These are phyloP conservation scores for Benthosema pterotum DNA, from an alignment of 2,797 vertebrate species.

Conservation along the genomic window DNA sequence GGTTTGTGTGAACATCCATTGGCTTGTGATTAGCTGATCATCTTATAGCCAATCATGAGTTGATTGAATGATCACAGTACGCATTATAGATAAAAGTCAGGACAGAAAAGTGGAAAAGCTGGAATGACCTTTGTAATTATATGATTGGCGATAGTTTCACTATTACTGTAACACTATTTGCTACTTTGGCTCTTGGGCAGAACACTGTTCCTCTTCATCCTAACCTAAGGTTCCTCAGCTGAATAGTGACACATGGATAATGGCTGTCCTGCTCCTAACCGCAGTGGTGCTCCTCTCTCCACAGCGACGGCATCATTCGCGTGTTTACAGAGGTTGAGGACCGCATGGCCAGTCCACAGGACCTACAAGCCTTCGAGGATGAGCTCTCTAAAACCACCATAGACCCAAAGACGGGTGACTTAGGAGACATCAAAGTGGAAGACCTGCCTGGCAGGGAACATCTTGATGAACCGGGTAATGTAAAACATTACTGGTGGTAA, in stretches of 20 bases:
- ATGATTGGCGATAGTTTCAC: no score
- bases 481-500: not conserved
- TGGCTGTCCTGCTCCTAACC: constrained; percentile 19
- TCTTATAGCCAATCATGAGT: no score
- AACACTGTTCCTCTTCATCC: no score
- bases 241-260: not conserved
- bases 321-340: constrained; percentile 91
- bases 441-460: constrained; percentile 95
- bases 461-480: constrained; percentile 89
- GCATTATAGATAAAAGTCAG: no score
- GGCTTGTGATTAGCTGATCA: no score
- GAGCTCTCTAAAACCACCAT: constrained; percentile 93
- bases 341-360: constrained; percentile 86
- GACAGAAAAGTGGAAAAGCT: no score
- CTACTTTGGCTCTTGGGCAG: no score
- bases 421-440: constrained; percentile 91
- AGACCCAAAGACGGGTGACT: constrained; percentile 92
- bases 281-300: not conserved
- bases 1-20: no score
- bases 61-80: no score
- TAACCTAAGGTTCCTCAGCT: no score
- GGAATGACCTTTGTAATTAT: no score
- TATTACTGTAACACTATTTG: no score
- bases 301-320: constrained; percentile 93
- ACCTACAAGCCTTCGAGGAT: constrained; percentile 92